phyloP scores from a whole-genome alignment of 2,888 invertebrate species.

The Panopea generosa region DNA sequence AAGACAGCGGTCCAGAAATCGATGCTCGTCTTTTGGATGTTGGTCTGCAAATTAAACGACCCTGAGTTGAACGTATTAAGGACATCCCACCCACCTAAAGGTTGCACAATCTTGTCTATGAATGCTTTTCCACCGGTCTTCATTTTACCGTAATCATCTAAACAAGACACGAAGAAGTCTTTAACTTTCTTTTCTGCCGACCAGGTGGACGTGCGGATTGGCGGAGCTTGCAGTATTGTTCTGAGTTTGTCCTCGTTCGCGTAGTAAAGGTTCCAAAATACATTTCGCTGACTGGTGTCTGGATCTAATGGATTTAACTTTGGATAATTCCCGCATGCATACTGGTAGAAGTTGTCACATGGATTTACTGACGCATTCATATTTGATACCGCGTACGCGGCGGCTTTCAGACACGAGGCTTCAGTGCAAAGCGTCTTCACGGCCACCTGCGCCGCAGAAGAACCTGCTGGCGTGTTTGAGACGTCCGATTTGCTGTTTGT shows the following conservation, averaged over 20 bases:
- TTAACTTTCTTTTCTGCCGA: conserved; percentile 87
- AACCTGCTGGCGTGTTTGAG: conserved; percentile 15
- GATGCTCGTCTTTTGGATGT: conserved; percentile 70
- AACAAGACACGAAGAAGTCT: conserved; percentile 88
- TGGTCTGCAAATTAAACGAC: conserved; percentile 62
- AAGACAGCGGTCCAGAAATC: conserved; percentile 78
- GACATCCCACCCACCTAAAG: conserved; percentile 76
- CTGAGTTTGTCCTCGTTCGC: conserved; percentile 73
- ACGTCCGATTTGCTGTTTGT: conserved; percentile 29
- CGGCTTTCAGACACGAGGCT: conserved; percentile 72
- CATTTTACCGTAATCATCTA: conserved; percentile 81
- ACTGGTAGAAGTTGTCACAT: conserved; percentile 86
- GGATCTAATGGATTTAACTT: conserved; percentile 71
- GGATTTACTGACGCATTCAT: conserved; percentile 83
- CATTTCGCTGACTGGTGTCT: conserved; percentile 62
- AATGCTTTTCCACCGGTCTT: conserved; percentile 67
- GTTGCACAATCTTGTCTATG: conserved; percentile 67
- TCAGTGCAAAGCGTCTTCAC: conserved; percentile 62
- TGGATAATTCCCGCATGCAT: conserved; percentile 86
- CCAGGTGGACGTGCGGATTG: conserved; percentile 65
- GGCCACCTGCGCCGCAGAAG: conserved; percentile 47
- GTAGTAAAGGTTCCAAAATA: conserved; percentile 69
- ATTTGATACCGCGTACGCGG: conserved; percentile 66
- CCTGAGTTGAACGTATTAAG: conserved; percentile 57
- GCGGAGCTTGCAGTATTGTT: conserved; percentile 63